Conservation (phyloP, 2,797 vertebrate species). For the Phoeniculus purpureus region DNA sequence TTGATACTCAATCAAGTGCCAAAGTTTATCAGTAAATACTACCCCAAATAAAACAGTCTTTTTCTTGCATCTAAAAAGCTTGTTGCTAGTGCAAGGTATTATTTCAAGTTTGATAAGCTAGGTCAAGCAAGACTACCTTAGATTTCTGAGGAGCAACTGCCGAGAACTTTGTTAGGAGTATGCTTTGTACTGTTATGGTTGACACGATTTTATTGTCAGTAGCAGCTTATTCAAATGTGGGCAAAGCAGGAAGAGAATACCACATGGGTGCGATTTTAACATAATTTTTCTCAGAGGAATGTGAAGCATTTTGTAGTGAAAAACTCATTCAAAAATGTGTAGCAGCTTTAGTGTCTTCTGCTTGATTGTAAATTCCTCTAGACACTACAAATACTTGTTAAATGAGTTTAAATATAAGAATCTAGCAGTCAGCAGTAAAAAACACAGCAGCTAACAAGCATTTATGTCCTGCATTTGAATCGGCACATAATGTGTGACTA, state of each 20-base stretch:
- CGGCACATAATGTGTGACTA: background rate
- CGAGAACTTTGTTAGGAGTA: background rate
- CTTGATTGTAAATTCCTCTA: background rate
- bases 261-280: background rate
- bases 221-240: background rate
- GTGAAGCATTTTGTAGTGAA: background rate
- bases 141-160: background rate
- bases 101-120: background rate
- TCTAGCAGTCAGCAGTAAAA: background rate
- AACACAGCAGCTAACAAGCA: background rate
- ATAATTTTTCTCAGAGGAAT: background rate
- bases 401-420: background rate
- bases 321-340: background rate
- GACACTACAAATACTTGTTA: background rate
- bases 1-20: background rate
- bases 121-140: background rate
- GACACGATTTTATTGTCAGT: background rate
- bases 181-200: background rate
- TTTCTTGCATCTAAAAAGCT: background rate
- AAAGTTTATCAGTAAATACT: background rate
- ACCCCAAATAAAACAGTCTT: background rate
- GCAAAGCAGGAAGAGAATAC: background rate
- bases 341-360: background rate
- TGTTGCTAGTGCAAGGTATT: accelerated
- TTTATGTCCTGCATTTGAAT: background rate